Evolutionary conservation across 2,888 invertebrate genomes (phyloP).

Genomic region (Gymnosoma rotundatum): DNA sequence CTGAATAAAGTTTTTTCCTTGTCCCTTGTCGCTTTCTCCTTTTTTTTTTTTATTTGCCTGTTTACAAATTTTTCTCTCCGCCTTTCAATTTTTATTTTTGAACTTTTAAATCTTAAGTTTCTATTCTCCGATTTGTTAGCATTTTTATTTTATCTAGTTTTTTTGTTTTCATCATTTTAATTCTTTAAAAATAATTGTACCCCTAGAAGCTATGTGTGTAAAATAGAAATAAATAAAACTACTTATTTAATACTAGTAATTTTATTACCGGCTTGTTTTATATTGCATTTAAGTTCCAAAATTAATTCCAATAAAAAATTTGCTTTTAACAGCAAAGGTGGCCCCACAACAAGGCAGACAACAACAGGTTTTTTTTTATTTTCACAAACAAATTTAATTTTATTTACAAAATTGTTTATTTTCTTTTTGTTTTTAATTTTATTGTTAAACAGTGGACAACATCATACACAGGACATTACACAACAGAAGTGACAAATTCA

Average conservation of each 20-base stretch:
- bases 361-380: conserved; percentile 63
- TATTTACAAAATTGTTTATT: conserved; percentile 65
- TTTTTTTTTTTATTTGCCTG: too few species aligned
- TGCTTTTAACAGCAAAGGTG: neutral
- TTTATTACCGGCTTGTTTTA: neutral
- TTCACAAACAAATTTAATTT: conserved; percentile 51
- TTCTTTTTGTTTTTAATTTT: conserved; percentile 42
- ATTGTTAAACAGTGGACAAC: conserved; percentile 65
- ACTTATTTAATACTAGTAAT: too few species aligned
- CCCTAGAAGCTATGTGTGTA: neutral
- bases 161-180: neutral
- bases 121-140: neutral
- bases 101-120: too few species aligned
- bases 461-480: conserved; percentile 60
- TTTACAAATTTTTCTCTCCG: too few species aligned
- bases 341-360: conserved; percentile 56
- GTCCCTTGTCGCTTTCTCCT: too few species aligned
- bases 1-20: too few species aligned
- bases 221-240: neutral
- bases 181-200: neutral
- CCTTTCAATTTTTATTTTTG: too few species aligned
- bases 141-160: too few species aligned
- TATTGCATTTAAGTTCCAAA: neutral
- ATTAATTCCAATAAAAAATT: conserved; percentile 4
- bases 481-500: conserved; percentile 79